Evolutionary conservation across 2,797 vertebrate genomes (phyloP).

Genomic region (Pitangus sulphuratus): DNA sequence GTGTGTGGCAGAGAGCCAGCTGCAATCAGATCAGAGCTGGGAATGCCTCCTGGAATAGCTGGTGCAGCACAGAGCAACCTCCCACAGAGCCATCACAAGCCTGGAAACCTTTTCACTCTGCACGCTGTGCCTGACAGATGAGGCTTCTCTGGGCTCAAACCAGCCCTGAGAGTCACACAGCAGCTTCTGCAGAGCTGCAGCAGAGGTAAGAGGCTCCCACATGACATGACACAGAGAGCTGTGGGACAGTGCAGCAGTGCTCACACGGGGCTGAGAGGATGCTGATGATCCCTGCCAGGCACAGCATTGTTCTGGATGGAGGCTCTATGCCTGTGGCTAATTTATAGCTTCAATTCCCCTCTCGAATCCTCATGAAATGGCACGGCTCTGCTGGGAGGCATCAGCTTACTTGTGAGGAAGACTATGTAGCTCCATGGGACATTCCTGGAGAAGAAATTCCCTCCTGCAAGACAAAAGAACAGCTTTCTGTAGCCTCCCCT

Average conservation of each 20-base stretch:
- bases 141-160: neutral
- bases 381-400: neutral
- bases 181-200: neutral
- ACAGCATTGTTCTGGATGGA: neutral
- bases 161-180: neutral
- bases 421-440: constrained; percentile 95
- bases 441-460: constrained; percentile 86
- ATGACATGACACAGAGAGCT: neutral
- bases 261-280: neutral
- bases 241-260: neutral
- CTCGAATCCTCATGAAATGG: neutral
- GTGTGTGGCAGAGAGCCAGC: neutral
- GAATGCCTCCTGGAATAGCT: neutral
- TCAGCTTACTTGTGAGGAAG: constrained; percentile 93
- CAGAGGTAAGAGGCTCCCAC: neutral
- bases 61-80: neutral
- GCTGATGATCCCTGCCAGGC: neutral
- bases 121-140: neutral
- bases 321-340: neutral
- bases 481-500: neutral
- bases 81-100: neutral
- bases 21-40: neutral
- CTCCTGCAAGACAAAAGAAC: constrained; percentile 76
- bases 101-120: neutral
- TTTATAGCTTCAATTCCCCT: neutral